A percentile compares a stretch with the other conserved stretches of the same genome.
Conservation (phyloP, 2,888 invertebrate genomes). For the Eledone cirrhosa region DNA sequence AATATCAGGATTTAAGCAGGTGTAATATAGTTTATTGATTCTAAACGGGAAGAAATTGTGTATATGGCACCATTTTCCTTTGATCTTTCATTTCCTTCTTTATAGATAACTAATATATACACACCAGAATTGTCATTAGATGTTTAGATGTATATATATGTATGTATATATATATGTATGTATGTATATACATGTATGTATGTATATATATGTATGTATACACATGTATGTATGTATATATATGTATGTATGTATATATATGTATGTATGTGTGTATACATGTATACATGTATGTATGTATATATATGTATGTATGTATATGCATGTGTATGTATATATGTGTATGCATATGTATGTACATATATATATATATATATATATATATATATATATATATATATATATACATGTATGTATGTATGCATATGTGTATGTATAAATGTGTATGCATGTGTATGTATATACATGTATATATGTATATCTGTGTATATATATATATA, state of each 20-base stretch:
- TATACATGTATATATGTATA: background rate
- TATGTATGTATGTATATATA: background rate
- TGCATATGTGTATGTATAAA: background rate
- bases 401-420: background rate
- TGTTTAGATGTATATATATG: background rate
- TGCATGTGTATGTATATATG: background rate
- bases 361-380: conserved; percentile 7
- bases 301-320: background rate
- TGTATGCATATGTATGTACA: background rate
- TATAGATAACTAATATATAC: too few species aligned
- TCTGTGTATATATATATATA: background rate
- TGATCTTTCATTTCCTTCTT: too few species aligned
- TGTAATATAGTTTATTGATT: too few species aligned
- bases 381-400: conserved; percentile 3
- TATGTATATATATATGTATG: background rate
- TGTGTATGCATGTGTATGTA: background rate
- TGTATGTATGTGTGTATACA: background rate
- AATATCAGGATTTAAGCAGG: too few species aligned
- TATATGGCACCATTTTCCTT: too few species aligned
- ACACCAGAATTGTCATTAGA: background rate
- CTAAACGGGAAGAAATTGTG: too few species aligned
- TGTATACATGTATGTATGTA: background rate
- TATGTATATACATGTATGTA: background rate
- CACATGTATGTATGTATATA: background rate
- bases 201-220: background rate